Conservation (phyloP, 1,140 invertebrate species). For the Dendroctonus ponderosae region DNA sequence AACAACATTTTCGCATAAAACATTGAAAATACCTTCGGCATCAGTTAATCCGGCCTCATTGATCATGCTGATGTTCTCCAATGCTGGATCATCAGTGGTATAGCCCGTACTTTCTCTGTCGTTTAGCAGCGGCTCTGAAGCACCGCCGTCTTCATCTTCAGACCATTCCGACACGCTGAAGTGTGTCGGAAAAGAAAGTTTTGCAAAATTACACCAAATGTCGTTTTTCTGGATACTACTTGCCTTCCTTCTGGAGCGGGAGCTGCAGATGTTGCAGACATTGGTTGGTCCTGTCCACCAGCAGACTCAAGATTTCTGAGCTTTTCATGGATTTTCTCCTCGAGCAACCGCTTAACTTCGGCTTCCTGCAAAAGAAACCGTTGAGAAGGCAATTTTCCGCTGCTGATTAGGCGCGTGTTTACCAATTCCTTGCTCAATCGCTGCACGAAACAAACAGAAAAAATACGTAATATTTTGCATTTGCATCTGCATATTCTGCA, state of each 20-base stretch:
- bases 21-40: slow-evolving; percentile 61
- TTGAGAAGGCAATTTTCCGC: slow-evolving; percentile 1
- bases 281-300: slow-evolving; percentile 43
- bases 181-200: slow-evolving; percentile 5
- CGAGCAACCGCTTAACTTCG: slow-evolving; percentile 55
- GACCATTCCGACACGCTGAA: slow-evolving; percentile 77
- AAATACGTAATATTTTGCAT: not conserved
- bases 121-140: slow-evolving; percentile 55
- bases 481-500: too few relatives aligned
- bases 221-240: not conserved
- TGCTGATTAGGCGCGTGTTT: slow-evolving; percentile 22
- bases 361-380: slow-evolving; percentile 50
- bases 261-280: slow-evolving; percentile 11
- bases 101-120: slow-evolving; percentile 73
- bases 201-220: not conserved
- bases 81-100: slow-evolving; percentile 76
- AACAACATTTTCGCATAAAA: not conserved
- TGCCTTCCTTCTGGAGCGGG: slow-evolving; percentile 33
- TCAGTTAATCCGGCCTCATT: slow-evolving; percentile 84
- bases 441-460: slow-evolving; percentile 34
- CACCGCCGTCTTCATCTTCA: slow-evolving; percentile 64
- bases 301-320: slow-evolving; percentile 44
- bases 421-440: slow-evolving; percentile 45
- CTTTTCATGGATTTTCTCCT: slow-evolving; percentile 51
- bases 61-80: slow-evolving; percentile 79